Evolutionary conservation across 2,888 invertebrate species (phyloP), one percentile per base, ranked within the genome.

Genomic region (Eristalis tenax): DNA sequence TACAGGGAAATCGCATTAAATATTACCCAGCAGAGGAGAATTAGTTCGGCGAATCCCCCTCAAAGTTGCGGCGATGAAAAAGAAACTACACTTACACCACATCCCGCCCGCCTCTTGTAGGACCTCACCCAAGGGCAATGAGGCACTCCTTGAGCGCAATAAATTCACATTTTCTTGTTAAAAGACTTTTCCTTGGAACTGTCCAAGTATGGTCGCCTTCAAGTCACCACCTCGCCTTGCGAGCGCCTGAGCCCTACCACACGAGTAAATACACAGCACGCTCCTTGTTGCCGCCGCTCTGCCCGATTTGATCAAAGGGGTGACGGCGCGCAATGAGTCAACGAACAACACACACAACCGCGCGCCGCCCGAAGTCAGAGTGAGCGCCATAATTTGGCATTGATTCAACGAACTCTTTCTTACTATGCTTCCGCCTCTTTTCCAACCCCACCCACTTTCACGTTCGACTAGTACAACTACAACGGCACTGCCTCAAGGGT

Each of bases 301-400:
- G 26, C 43, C n/a, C 43, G 43, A 43, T 4, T 18, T 1, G 50
- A 50, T 18, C 8, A 50, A 8, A 50, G 50, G 50, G 50, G 61
- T 68, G 66, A 73, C 6, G 5, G 32, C 32, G 32, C 35, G 65
- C 76, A 73, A 65, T 84, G 84, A 84, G 81, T 84, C 84, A 85
- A 68, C 75, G 69, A 59, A 66, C 75, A 50, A 28, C 50, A 69
- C 3, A 68, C 8, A 61, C 10, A 35, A 10, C 2, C 23, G 13
- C 22, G 22, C 35, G 40, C 18, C 15, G n/a, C 11, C 63, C 1
- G 38, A 4, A 56, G 6, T n/a, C 10, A 69, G 4, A 38, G 26
- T 35, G 1, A 76, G 15, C 40, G 22, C 8, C 18, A 11, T 65
- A 64, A 64, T 35, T 68, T 73, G 73, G 77, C 77, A 77, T 69